Evolutionary conservation across 2,113 vertebrate species (phyloP), one percentile per base, ranked within the genome.

Genomic region (Apus apus): DNA sequence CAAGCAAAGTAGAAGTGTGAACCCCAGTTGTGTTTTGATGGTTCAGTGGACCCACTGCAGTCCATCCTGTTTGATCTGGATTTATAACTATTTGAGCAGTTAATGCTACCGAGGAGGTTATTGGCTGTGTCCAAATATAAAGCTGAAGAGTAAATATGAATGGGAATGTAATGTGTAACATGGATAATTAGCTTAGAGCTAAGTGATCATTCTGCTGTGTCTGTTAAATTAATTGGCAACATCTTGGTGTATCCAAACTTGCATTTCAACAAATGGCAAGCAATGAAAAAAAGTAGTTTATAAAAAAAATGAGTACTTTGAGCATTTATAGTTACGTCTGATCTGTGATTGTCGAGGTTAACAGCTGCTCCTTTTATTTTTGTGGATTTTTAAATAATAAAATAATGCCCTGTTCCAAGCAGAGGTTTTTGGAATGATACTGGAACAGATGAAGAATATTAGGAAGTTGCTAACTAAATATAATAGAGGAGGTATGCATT

Each of bases 341-440:
- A 21, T 75, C 80, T 79, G 8, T 82, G 80, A 74, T 45, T 89
- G 58, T 57, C 40, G 54, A 92, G 84, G 87, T 92, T 93, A 97
- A 91, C 94, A 94, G 87, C 84, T 91, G 50, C 62, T 97, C 48
- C 30, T 77, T 90, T 90, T 81, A 81, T 64, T 95, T 81, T 67
- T 93, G 50, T 53, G 83, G 74, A 38, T 87, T 92, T 96, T 89
- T 94, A 43, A 82, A 16, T 89, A 50, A 75, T 89, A 61, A 92
- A 84, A 85, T 89, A 91, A 65, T 87, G 45, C 27, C 58, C 54
- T 58, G 13, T 75, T 95, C 66, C 73, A 94, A 79, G 73, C 57
- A 36, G 66, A 81, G 83, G n/a, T 64, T 92, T 93, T 96, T 5
- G 20, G 57, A 40, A 67, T 89, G 89, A 56, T 50, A 48, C 7